A percentile compares a stretch with the other conserved stretches of the same genome.
Conservation (phyloP, 2,888 invertebrate genomes). For the Thymelicus sylvestris region DNA sequence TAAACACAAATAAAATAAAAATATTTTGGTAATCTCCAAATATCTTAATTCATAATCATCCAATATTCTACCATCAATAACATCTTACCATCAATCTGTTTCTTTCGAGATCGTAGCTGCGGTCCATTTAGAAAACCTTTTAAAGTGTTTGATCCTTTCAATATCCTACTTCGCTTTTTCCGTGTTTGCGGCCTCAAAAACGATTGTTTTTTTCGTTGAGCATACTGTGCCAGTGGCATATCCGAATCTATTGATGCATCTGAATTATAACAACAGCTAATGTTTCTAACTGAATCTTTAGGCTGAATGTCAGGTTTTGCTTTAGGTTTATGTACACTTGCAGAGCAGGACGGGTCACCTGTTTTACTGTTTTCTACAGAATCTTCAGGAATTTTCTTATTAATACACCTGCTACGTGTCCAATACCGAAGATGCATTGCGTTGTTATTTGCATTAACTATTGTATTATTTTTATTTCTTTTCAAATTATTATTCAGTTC, state of each 20-base stretch:
- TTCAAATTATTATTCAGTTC: too few relatives aligned
- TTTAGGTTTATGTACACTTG: not conserved
- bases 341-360: too few relatives aligned
- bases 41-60: too few relatives aligned
- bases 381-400: not conserved
- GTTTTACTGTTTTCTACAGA: not conserved
- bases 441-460: too few relatives aligned
- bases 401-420: constrained; percentile 12
- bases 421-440: constrained; percentile 24
- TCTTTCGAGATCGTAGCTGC: too few relatives aligned
- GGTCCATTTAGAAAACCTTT: too few relatives aligned
- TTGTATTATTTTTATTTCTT: too few relatives aligned
- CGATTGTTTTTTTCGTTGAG: not conserved
- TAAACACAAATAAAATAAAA: too few relatives aligned
- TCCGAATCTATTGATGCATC: constrained; percentile 17
- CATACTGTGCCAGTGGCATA: constrained; percentile 11
- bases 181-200: not conserved
- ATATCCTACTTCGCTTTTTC: not conserved
- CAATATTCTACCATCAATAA: too few relatives aligned
- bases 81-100: too few relatives aligned
- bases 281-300: not conserved
- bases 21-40: too few relatives aligned
- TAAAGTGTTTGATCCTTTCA: too few relatives aligned
- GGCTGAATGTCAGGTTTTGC: not conserved
- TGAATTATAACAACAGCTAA: constrained; percentile 2